Base-by-base conservation (phyloP, 2,888 invertebrate species). In the Amblyteles armatorius region DNA sequence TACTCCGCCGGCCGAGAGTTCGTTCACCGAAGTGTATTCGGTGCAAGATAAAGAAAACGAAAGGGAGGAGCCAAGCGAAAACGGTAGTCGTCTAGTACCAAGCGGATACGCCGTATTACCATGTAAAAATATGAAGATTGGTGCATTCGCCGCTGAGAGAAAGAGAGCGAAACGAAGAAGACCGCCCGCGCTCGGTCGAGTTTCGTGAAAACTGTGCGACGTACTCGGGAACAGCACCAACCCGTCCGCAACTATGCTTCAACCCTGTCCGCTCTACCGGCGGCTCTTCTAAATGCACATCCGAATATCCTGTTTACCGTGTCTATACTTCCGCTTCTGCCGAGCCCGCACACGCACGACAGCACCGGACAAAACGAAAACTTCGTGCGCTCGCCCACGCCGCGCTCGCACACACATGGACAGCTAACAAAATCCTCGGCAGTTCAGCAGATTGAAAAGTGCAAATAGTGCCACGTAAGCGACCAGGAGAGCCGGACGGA, bases 91-190 rank as follows among this genome's bases (percentile, higher is more conserved):
- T 55, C 52, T 68, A 52, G 44, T 40, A 33, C 40, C 52, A 60
- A 52, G 55, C 55, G 44, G 73, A 68, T 73, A 63, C 40, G 63
- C 57, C 50, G 50, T 82, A 87, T 86, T 86, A 87, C 83, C 72
- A 86, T 87, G 87, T 85, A 86, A 87, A 87, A 87, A 87, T 87
- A 87, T 87, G 87, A 87, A 86, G 86, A 87, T 87, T 86, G 86
- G 84, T 83, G 83, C 82, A 86, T 84, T 84, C 81, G 82, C 71
- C 40, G 74, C 57, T 40, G 84, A 65, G 57, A 33, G 44, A 68
- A 40, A 44, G 60, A 48, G 22, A 78, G 13, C 26, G 78, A 72
- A 48, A 33, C 33, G 44, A n/a, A 50, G 36, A 55, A 22, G 40
- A 68, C 7, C 11, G 13, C 3, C 50, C 52, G 57, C 19, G 71